Conservation (phyloP, 2,113 vertebrate genomes). For the Eulemur macaco region DNA sequence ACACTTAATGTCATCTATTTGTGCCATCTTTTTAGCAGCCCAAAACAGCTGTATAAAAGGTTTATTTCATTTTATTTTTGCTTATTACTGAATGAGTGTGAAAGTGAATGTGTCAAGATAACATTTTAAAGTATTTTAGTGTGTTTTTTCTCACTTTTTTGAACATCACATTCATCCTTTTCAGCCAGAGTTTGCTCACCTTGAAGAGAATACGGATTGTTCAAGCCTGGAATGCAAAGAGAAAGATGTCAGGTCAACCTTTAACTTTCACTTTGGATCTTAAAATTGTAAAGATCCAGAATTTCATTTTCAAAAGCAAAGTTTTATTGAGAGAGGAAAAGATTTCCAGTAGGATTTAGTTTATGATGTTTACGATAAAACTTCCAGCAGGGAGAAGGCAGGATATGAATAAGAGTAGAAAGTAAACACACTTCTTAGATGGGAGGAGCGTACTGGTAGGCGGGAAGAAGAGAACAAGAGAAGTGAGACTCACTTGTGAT, state of each 20-base stretch:
- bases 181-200: neutral
- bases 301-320: slow-evolving; percentile 4
- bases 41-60: neutral
- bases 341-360: neutral
- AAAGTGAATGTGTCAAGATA: neutral
- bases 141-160: neutral
- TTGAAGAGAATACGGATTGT: neutral
- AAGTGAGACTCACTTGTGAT: neutral
- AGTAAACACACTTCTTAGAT: neutral
- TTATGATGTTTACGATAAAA: neutral
- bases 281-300: neutral
- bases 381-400: neutral
- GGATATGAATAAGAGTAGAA: neutral
- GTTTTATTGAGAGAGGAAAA: neutral
- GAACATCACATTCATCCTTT: neutral
- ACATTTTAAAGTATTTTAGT: slow-evolving; percentile 5
- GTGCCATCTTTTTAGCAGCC: neutral
- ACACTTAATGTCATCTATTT: neutral
- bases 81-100: neutral
- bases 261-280: slow-evolving; percentile 1
- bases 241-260: neutral
- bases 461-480: neutral
- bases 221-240: neutral
- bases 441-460: neutral
- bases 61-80: neutral